These are phyloP conservation scores for Avahi laniger DNA, from an alignment of 2,797 vertebrate genomes.

Conservation along the genomic window DNA sequence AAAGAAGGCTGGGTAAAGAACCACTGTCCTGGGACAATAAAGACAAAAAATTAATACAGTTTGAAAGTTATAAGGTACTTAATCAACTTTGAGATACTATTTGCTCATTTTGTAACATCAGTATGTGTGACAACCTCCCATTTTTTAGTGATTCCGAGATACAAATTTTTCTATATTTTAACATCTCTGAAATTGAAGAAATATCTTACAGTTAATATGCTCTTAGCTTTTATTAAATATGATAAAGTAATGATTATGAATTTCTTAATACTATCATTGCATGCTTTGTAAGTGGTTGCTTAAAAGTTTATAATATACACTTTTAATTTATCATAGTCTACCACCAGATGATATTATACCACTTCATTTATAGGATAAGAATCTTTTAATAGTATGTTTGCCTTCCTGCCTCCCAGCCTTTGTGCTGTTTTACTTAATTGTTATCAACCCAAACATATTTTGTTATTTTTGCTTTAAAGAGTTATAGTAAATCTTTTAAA, in stretches of 20 bases:
- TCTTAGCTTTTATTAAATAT: neutral
- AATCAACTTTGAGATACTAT: neutral
- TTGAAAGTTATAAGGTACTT: neutral
- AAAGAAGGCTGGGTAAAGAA: too few relatives aligned
- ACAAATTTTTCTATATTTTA: neutral
- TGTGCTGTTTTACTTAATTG: neutral
- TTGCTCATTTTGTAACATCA: neutral
- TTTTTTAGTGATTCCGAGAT: neutral
- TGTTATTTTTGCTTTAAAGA: conserved; percentile 6
- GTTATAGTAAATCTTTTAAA: neutral
- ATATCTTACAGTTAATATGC: neutral
- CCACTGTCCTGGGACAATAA: too few relatives aligned
- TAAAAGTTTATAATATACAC: neutral
- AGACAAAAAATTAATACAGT: neutral
- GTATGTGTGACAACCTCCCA: neutral
- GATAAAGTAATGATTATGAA: neutral
- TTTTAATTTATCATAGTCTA: neutral
- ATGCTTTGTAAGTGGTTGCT: neutral
- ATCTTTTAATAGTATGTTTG: neutral
- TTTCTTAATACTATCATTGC: neutral
- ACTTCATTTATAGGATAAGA: neutral
- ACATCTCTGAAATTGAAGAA: neutral
- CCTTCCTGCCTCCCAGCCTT: neutral
- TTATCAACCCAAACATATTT: neutral
- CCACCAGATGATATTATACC: neutral